Evolutionary conservation across 2,113 vertebrate genomes (phyloP), one percentile per base, ranked within the genome.

Genomic region (Dipodomys merriami): DNA sequence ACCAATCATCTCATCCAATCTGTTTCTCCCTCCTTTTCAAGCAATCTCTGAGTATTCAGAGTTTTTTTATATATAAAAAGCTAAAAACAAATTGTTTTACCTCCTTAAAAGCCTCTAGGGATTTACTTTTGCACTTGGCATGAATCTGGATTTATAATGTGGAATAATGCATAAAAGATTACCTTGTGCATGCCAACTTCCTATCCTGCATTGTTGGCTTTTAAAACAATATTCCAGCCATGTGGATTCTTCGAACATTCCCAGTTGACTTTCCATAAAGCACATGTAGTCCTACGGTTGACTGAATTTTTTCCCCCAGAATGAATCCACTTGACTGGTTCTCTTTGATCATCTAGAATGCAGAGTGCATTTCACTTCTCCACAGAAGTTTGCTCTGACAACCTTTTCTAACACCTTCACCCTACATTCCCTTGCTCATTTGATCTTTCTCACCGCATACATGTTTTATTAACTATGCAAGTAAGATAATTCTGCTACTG

Each of bases 91-190:
- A 73, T 87, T 65, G 81, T 78, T 18, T 10, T n/a, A 27, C 10
- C 20, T 20, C 10, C 18, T 80, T 76, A 72, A 91, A 81, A 91
- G 68, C 18, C 27, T 72, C 94, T 64, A 60, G 46, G 39, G 23
- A 82, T 35, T 90, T 86, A 30, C 57, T 78, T 84, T 74, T 91
- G 7, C 20, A 23, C 12, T 86, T 93, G 73, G 67, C 44, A 57
- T 35, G 62, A 67, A 68, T 8, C 25, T 30, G 93, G n/a, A 19
- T 18, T 27, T 3, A 4, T 27, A 88, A 65, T 7, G 7, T 57
- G 64, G 23, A 33, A 33, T 6, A 53, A 13, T 39, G 23, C 68
- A 64, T 86, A 46, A 80, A 64, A 20, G 13, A 44, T 46, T 15
- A 13, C 23, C 10, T 18, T 53, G 8, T 65, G 12, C 15, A 23